Evolutionary conservation across 23 tunicate species (phyloP).

Genomic region (Corella eumyota): DNA sequence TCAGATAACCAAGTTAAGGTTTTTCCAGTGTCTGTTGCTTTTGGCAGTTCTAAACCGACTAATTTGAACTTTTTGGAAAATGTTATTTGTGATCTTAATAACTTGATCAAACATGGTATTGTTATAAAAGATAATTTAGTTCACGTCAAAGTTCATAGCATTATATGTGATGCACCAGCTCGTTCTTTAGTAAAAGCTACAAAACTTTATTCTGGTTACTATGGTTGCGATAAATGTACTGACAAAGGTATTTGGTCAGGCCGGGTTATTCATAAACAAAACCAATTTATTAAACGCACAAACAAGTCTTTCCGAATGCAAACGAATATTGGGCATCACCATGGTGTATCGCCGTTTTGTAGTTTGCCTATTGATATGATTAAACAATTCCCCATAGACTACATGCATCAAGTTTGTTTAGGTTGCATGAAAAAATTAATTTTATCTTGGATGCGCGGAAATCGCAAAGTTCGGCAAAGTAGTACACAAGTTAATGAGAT

Average conservation of each 20-base stretch:
- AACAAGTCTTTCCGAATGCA: slow-evolving; percentile 9
- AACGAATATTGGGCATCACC: slow-evolving; percentile 24
- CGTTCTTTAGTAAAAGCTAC: slow-evolving; percentile 31
- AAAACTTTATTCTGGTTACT: slow-evolving; percentile 33
- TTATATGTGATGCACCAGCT: slow-evolving; percentile 50
- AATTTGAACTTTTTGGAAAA: slow-evolving; percentile 6
- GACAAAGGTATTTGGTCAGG: slow-evolving; percentile 27
- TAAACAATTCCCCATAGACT: slow-evolving; percentile 12
- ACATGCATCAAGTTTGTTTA: slow-evolving; percentile 42
- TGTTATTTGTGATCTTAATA: slow-evolving; percentile 17
- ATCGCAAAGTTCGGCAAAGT: slow-evolving; percentile 5
- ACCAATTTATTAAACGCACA: slow-evolving; percentile 4
- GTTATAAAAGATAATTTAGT: background rate
- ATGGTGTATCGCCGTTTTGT: slow-evolving; percentile 8
- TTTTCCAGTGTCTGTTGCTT: slow-evolving; percentile 8
- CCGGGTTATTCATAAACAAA: slow-evolving; percentile 7
- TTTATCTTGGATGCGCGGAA: slow-evolving; percentile 24
- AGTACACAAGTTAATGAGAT: background rate
- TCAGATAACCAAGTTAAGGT: background rate
- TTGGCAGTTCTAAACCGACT: slow-evolving; percentile 14
- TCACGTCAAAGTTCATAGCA: slow-evolving; percentile 2
- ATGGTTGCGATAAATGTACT: slow-evolving; percentile 29
- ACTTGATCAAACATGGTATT: slow-evolving; percentile 13
- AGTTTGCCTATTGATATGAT: slow-evolving; percentile 22
- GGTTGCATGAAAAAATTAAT: slow-evolving; percentile 28